These are phyloP conservation scores for Tenthredo livida DNA, from an alignment of 2,888 invertebrate genomes.

Conservation along the genomic window DNA sequence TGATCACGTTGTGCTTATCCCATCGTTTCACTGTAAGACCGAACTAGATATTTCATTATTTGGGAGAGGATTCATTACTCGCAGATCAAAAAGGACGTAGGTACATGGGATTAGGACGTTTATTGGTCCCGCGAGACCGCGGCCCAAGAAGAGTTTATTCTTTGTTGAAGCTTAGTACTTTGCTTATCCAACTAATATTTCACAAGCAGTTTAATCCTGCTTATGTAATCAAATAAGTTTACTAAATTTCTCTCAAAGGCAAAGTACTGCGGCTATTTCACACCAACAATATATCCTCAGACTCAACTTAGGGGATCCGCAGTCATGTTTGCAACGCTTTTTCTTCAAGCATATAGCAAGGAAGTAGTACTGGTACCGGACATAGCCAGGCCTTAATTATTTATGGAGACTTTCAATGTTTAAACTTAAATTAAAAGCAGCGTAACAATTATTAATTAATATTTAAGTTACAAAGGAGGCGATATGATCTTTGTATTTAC, in stretches of 20 bases:
- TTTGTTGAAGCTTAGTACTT: not conserved
- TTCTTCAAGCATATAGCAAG: conserved; percentile 4
- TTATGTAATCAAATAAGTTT: not conserved
- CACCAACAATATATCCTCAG: not conserved
- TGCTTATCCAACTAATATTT: not conserved
- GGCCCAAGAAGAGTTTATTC: not conserved
- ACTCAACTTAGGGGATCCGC: conserved; percentile 27
- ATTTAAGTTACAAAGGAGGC: not conserved
- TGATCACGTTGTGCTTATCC: not conserved
- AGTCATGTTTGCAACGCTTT: conserved; percentile 9
- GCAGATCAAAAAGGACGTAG: conserved; percentile 16
- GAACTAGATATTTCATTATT: conserved; percentile 6
- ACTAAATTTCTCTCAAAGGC: not conserved
- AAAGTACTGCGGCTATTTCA: not conserved
- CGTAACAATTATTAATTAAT: not conserved
- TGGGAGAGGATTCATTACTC: conserved; percentile 7
- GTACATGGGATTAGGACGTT: conserved; percentile 42
- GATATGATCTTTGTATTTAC: conserved; percentile 12
- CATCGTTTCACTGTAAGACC: not conserved
- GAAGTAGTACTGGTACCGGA: not conserved
- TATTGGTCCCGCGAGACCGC: conserved; percentile 43
- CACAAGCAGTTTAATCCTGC: not conserved
- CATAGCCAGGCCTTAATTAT: not conserved
- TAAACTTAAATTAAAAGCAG: conserved; percentile 16
- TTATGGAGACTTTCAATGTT: conserved; percentile 18